phyloP scores from a whole-genome alignment of 2,888 invertebrate species.

The Microplitis deprimator region DNA sequence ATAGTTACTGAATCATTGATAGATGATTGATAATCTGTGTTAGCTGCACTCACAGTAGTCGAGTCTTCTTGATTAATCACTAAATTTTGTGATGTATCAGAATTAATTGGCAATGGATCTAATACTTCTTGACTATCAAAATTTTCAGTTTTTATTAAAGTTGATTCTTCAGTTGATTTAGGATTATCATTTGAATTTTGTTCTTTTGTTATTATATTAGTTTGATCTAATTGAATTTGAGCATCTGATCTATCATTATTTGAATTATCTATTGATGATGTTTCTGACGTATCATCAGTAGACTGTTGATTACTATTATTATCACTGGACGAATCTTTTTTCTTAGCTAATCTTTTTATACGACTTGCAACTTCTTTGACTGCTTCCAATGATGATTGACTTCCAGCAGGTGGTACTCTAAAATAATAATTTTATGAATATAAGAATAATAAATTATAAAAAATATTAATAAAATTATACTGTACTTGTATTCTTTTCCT shows the following conservation, averaged over 20 bases:
- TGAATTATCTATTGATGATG: background rate
- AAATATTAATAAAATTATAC: slow-evolving; percentile 22
- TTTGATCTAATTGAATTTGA: slow-evolving; percentile 50
- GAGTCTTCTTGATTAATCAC: background rate
- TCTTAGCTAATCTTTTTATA: background rate
- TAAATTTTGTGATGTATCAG: background rate
- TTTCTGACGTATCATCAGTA: background rate
- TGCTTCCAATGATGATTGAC: background rate
- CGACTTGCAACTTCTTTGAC: background rate
- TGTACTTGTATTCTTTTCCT: slow-evolving; percentile 67
- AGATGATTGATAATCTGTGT: slow-evolving; percentile 10
- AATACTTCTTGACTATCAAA: background rate
- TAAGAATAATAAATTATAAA: slow-evolving; percentile 1
- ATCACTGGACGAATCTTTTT: background rate
- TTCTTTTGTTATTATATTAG: slow-evolving; percentile 30
- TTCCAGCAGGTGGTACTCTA: slow-evolving; percentile 64
- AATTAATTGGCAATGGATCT: background rate
- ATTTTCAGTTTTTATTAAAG: background rate
- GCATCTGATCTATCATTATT: background rate
- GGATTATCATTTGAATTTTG: slow-evolving; percentile 59
- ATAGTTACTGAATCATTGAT: slow-evolving; percentile 23
- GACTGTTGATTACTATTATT: background rate
- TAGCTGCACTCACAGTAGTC: background rate
- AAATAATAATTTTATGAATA: slow-evolving; percentile 44
- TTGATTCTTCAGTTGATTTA: slow-evolving; percentile 53